phyloP scores from a whole-genome alignment of 2,888 invertebrate species.

The Chrysotoxum bicinctum region DNA sequence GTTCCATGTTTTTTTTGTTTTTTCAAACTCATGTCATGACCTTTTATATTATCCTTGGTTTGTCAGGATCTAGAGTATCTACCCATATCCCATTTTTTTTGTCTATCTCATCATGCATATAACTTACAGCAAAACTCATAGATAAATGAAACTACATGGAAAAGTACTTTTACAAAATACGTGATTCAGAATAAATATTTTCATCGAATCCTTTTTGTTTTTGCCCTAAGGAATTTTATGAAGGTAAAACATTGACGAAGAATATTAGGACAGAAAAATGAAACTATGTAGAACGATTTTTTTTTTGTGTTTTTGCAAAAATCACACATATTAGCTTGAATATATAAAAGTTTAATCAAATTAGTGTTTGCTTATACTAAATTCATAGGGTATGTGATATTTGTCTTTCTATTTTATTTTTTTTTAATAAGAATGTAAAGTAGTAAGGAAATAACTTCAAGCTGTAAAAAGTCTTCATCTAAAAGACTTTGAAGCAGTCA shows the following conservation, averaged over 20 bases:
- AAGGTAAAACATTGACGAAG: slow-evolving; percentile 30
- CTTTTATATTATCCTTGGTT: slow-evolving; percentile 49
- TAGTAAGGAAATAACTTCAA: no score
- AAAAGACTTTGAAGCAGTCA: no score
- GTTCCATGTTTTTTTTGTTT: slow-evolving; percentile 12
- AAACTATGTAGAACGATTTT: slow-evolving; percentile 17
- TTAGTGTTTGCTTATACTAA: slow-evolving; percentile 24
- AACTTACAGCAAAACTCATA: slow-evolving; percentile 63
- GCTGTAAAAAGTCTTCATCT: no score
- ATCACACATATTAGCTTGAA: slow-evolving; percentile 55
- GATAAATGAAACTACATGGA: slow-evolving; percentile 73
- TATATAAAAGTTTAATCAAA: slow-evolving; percentile 63
- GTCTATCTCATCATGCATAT: slow-evolving; percentile 65
- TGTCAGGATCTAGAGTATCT: slow-evolving; percentile 6
- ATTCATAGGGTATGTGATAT: slow-evolving; percentile 35
- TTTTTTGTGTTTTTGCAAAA: slow-evolving; percentile 36
- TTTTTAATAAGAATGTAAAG: not conserved
- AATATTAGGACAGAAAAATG: slow-evolving; percentile 26
- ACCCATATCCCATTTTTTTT: slow-evolving; percentile 25
- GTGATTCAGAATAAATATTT: slow-evolving; percentile 72
- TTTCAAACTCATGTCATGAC: slow-evolving; percentile 67
- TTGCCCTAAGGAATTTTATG: slow-evolving; percentile 29
- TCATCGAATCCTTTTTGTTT: slow-evolving; percentile 59
- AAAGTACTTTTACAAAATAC: slow-evolving; percentile 73
- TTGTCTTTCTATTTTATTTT: not conserved